Base-by-base conservation (phyloP, 2,797 vertebrate genomes). In the Coccyzus lansbergi region DNA sequence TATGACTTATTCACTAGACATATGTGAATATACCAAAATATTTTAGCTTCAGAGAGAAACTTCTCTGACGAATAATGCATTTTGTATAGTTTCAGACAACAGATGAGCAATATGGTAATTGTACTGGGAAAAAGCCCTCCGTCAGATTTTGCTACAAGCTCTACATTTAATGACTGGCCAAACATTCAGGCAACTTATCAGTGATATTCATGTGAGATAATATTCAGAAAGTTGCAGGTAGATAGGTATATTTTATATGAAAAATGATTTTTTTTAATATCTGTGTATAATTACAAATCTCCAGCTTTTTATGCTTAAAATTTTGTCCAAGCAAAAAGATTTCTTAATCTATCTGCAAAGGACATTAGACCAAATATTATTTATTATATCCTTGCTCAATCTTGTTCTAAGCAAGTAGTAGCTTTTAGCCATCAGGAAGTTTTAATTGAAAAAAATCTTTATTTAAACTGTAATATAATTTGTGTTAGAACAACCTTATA, bases 141-240 rank as follows among this genome's bases (percentile, higher is more conserved):
- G 88, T 89, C 79, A 86, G 19, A 12, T 56, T 55, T 51, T 51
- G 31, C 59, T 36, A 40, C 38, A 71, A 63, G 24, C 59, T 75
- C 38, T 28, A 31, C 29, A 83, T 92, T 60, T 90, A 75, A 18
- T 70, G n/a, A 72, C 64, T 83, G n/a, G 1, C 24, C 9, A 42
- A 70, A 76, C 7, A 29, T 26, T 62, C 4, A 21, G 60, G 40
- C 51, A 92, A 94, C 95, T 94, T 80, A 92, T 97, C 81, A 88
- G 19, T 40, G 24, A 44, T n/a, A 85, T 75, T 79, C 25, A 33
- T n/a, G 21, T 56, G 65, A 82, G 34, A 83, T 36, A 79, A 59
- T 78, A 56, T 51, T 55, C 31, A 55, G 2, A 25, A 62, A 6
- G 12, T 28, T 65, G 18, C 12, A 33, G 28, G 12, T 36, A 60